Percentiles rank a stretch among this genome's conserved stretches.
phyloP scores from a whole-genome alignment of 2,797 vertebrate genomes.

The Enteromius radiatus region DNA sequence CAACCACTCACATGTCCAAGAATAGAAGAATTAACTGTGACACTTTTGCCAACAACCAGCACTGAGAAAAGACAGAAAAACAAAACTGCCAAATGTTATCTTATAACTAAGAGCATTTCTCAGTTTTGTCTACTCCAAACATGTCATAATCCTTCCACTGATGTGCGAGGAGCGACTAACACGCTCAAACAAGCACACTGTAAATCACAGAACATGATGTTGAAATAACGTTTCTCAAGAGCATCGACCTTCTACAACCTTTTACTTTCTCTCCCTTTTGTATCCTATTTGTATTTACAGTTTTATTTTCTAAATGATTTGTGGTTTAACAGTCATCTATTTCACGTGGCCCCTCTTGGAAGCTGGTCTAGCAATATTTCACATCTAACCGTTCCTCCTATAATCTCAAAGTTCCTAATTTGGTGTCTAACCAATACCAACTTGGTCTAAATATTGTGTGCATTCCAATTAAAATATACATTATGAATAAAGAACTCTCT shows the following conservation, averaged over 20 bases:
- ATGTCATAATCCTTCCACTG: not conserved
- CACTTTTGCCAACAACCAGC: not conserved
- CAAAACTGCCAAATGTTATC: slow-evolving; percentile 40
- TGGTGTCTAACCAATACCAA: not conserved
- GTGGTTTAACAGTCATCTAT: not conserved
- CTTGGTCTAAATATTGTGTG: not conserved
- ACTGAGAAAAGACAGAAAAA: slow-evolving; percentile 29
- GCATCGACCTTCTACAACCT: not conserved
- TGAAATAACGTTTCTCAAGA: slow-evolving; percentile 27
- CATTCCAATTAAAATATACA: too few relatives aligned
- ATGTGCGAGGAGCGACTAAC: not conserved
- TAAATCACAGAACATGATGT: slow-evolving; percentile 32
- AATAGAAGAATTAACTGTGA: not conserved
- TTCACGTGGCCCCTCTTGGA: not conserved
- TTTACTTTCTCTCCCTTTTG: not conserved
- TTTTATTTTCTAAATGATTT: not conserved
- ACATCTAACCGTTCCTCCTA: not conserved
- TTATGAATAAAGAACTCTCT: not conserved
- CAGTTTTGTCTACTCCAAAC: slow-evolving; percentile 9
- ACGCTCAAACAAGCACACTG: slow-evolving; percentile 31
- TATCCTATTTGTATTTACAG: not conserved
- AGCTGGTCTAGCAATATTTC: not conserved
- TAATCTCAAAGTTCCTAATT: not conserved
- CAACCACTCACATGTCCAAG: not conserved
- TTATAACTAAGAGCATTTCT: slow-evolving; percentile 20